These are phyloP conservation scores for Cryptoprocta ferox DNA, from an alignment of 2,797 vertebrate genomes.

Conservation along the genomic window DNA sequence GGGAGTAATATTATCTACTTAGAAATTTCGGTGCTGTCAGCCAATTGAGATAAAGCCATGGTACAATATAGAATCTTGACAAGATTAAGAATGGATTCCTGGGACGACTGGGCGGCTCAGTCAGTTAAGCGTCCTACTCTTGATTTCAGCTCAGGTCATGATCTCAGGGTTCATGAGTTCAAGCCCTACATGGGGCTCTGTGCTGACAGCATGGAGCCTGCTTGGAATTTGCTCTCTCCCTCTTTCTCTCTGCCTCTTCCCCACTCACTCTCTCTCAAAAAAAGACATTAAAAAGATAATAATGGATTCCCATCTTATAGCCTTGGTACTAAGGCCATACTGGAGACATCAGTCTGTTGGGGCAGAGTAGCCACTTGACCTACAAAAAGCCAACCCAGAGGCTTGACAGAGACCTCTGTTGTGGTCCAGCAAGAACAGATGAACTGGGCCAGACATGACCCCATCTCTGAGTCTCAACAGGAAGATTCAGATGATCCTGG, in stretches of 20 bases:
- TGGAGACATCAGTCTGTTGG: rapidly evolving
- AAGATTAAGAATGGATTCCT: background rate
- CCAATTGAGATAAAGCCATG: background rate
- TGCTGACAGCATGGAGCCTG: too few species aligned
- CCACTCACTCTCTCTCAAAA: too few species aligned
- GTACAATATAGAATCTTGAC: background rate
- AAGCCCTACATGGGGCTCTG: too few species aligned
- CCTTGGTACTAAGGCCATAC: background rate
- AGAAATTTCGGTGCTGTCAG: background rate
- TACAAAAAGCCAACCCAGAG: background rate
- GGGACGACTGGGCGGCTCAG: too few species aligned
- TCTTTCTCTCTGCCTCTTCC: too few species aligned
- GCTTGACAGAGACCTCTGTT: rapidly evolving
- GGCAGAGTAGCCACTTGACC: background rate
- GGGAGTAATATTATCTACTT: background rate
- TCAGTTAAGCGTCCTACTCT: too few species aligned
- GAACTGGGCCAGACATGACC: rapidly evolving
- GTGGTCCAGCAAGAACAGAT: rapidly evolving
- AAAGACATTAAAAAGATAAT: background rate
- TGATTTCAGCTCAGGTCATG: too few species aligned
- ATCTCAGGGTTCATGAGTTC: too few species aligned
- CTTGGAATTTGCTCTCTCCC: too few species aligned
- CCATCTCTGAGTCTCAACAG: background rate
- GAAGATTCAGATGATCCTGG: background rate
- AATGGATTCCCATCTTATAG: background rate